Conservation (phyloP, 2,113 vertebrate species). For the Scomber colias region DNA sequence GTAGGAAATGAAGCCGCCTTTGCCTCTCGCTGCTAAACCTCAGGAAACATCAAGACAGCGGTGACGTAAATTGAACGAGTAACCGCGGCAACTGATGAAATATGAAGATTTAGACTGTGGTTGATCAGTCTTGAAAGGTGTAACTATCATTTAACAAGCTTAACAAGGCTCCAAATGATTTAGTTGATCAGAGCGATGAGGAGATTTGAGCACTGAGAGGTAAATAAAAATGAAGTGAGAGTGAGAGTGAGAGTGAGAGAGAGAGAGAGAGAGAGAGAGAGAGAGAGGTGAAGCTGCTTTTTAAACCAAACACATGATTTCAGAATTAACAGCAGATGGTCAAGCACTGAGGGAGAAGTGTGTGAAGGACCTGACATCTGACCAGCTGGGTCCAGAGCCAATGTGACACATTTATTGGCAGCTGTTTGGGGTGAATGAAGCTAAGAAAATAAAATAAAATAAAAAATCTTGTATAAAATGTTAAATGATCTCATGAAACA, state of each 20-base stretch:
- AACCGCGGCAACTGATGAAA: not conserved
- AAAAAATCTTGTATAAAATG: too few species aligned
- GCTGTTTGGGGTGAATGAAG: constrained; percentile 8
- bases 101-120: constrained; percentile 26
- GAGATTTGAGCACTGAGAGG: not conserved
- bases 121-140: constrained; percentile 38
- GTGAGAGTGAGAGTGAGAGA: not conserved
- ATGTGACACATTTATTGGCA: not conserved
- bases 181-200: constrained; percentile 24
- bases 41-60: not conserved
- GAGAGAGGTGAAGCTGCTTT: not conserved
- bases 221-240: too few species aligned
- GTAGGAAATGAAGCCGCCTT: not conserved
- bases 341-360: constrained; percentile 5
- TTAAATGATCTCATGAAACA: too few species aligned
- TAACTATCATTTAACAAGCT: constrained; percentile 27
- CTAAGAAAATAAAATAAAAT: not conserved
- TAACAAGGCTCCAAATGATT: constrained; percentile 17
- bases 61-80: not conserved
- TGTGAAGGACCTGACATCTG: constrained; percentile 24
- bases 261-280: not conserved
- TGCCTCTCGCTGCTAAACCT: constrained; percentile 7
- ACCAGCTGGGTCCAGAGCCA: constrained; percentile 25
- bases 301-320: constrained; percentile 12
- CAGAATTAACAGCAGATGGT: not conserved